Evolutionary conservation across 92 coral and sea anemone species (phyloP).

Genomic region (Plumapathes pennacea): DNA sequence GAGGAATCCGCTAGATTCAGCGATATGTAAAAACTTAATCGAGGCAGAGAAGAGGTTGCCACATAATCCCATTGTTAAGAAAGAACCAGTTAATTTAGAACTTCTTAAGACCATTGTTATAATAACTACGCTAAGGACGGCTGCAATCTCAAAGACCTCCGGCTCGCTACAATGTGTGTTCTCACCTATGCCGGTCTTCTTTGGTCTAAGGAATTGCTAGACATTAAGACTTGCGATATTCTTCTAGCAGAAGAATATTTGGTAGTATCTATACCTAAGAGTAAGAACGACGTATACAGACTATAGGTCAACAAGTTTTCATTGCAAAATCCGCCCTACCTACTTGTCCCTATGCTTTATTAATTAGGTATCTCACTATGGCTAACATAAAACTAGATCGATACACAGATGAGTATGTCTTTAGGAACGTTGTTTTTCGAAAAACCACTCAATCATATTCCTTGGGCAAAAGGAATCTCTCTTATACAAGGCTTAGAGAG

Average conservation of each 20-base stretch:
- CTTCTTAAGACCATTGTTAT: too few species aligned
- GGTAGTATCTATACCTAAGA: not conserved
- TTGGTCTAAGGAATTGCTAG: constrained; percentile 4
- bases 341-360: constrained; percentile 1
- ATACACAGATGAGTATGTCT: constrained; percentile 3
- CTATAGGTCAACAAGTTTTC: constrained; percentile 1
- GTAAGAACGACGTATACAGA: constrained; percentile 14
- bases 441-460: constrained; percentile 3
- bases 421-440: constrained; percentile 19
- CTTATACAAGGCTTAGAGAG: constrained; percentile 19
- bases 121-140: not conserved
- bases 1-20: constrained; percentile 14
- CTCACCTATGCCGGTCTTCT: constrained; percentile 1
- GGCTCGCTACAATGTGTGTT: constrained; percentile 15
- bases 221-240: constrained; percentile 8
- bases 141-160: constrained; percentile 13
- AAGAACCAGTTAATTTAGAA: too few species aligned
- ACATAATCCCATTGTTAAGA: constrained; percentile 2
- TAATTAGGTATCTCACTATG: constrained; percentile 3
- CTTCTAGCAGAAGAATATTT: not conserved
- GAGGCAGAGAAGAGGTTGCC: constrained; percentile 13
- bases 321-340: not conserved
- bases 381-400: constrained; percentile 1
- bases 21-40: constrained; percentile 17
- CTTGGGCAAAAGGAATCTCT: constrained; percentile 16